Conservation (phyloP, 2,113 vertebrate species). For the Cephalopholis sonnerati region DNA sequence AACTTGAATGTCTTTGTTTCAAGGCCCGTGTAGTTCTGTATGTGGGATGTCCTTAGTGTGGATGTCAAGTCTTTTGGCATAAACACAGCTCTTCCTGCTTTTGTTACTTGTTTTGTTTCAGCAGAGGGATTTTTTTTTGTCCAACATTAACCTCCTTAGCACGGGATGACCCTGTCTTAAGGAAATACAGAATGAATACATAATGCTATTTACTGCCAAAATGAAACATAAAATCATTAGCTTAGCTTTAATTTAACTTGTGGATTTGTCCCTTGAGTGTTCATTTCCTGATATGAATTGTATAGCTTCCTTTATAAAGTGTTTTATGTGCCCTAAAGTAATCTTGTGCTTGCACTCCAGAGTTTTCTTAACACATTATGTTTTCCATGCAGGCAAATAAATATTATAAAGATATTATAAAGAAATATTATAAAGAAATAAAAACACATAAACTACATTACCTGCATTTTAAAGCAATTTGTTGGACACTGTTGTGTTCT, state of each 20-base stretch:
- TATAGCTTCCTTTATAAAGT: not conserved
- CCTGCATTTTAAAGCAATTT: not conserved
- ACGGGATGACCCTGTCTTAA: not conserved
- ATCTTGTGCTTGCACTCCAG: not conserved
- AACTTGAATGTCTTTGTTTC: not conserved
- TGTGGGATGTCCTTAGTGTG: slow-evolving; percentile 21
- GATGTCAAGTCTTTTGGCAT: slow-evolving; percentile 37
- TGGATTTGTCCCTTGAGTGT: too few species aligned
- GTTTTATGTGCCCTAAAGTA: not conserved
- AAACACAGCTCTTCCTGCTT: slow-evolving; percentile 69
- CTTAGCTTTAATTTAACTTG: not conserved
- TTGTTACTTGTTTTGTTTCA: slow-evolving; percentile 48
- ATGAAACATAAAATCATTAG: not conserved
- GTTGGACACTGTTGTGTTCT: not conserved
- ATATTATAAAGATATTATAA: too few species aligned
- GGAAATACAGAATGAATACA: not conserved
- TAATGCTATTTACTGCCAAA: not conserved
- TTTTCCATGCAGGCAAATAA: not conserved
- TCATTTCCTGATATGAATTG: too few species aligned
- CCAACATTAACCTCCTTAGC: not conserved
- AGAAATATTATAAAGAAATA: not conserved
- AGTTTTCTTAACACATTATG: not conserved
- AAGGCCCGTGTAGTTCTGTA: not conserved
- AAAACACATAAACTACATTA: not conserved
- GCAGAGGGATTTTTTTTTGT: not conserved